phyloP scores from a whole-genome alignment of 2,113 vertebrate species.

The Pandion haliaetus region DNA sequence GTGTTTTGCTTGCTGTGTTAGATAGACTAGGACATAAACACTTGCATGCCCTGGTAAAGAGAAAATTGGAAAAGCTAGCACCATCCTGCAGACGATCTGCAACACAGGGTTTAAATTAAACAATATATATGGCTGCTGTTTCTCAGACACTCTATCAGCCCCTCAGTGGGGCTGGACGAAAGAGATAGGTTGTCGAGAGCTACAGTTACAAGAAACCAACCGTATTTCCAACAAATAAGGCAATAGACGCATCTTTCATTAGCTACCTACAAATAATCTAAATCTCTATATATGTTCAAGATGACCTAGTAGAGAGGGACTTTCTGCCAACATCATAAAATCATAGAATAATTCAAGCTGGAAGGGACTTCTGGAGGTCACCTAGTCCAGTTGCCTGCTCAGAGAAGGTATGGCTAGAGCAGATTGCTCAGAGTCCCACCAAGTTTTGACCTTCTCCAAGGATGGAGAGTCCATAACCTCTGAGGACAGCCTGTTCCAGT shows the following conservation, averaged over 20 bases:
- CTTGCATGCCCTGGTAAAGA: not conserved
- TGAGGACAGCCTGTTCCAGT: not conserved
- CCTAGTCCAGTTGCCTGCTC: not conserved
- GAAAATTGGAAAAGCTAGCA: not conserved
- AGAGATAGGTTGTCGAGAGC: not conserved
- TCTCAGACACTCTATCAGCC: not conserved
- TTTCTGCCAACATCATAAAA: not conserved
- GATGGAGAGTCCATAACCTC: not conserved
- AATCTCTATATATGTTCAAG: not conserved
- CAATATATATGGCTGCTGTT: not conserved
- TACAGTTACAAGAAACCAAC: not conserved
- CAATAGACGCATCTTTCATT: not conserved
- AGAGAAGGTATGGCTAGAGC: not conserved
- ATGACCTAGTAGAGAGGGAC: not conserved
- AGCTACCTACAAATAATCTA: not conserved
- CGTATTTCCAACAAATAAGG: not conserved
- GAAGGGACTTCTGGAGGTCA: not conserved
- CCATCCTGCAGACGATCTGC: not conserved
- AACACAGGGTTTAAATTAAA: not conserved
- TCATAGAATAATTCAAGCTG: not conserved
- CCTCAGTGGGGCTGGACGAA: not conserved
- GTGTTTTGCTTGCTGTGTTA: not conserved
- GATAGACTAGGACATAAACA: not conserved
- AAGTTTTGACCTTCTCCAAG: not conserved
- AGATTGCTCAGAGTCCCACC: not conserved